These are phyloP conservation scores for Helobdella robusta DNA, from an alignment of 2,888 invertebrate species.

Conservation along the genomic window DNA sequence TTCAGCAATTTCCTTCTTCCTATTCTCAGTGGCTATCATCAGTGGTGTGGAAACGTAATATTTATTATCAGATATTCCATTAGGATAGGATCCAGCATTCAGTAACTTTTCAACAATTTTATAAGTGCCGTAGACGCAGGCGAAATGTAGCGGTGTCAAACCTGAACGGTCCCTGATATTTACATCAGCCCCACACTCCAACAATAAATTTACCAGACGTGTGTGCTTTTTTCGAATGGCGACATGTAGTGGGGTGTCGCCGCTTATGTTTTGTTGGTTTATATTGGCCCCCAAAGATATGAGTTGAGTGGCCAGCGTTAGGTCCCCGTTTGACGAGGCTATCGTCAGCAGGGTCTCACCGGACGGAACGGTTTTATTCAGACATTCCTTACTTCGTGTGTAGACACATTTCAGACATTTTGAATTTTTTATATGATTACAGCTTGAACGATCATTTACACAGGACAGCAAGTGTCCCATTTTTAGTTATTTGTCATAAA, in stretches of 20 bases:
- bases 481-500: no score
- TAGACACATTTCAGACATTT: not conserved
- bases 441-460: constrained; percentile 21
- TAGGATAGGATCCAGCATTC: constrained; percentile 25
- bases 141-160: constrained; percentile 30
- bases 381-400: constrained; percentile 23
- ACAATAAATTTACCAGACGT: constrained; percentile 22
- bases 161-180: constrained; percentile 28
- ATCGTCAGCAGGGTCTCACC: constrained; percentile 30
- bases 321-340: constrained; percentile 17
- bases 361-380: constrained; percentile 29
- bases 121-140: constrained; percentile 23
- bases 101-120: constrained; percentile 24
- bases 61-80: constrained; percentile 27
- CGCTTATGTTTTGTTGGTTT: constrained; percentile 27
- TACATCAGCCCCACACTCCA: constrained; percentile 27
- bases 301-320: constrained; percentile 21
- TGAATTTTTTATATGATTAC: constrained; percentile 2
- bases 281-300: constrained; percentile 26
- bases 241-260: constrained; percentile 30
- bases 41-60: constrained; percentile 30
- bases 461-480: constrained; percentile 22
- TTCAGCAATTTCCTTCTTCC: constrained; percentile 22
- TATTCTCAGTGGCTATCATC: constrained; percentile 28
- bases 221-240: constrained; percentile 28